Conservation (phyloP, 2,797 vertebrate genomes). For the Chelonia mydas region DNA sequence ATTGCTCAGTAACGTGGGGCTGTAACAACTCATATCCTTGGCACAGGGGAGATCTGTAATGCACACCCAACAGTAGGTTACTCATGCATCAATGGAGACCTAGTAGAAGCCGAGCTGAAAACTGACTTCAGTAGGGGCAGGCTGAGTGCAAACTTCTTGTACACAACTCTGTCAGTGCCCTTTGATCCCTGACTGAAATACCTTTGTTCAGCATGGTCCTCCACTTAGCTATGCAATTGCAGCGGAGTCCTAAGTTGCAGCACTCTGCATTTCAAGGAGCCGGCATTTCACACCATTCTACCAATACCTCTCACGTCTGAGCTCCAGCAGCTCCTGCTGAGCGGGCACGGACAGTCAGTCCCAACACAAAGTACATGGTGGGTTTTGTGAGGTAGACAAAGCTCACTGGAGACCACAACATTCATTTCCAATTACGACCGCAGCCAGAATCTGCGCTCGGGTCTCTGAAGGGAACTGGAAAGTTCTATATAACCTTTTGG, state of each 20-base stretch:
- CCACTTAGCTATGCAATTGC: background rate
- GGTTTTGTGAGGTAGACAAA: background rate
- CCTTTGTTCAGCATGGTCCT: rapidly evolving
- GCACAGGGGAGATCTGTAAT: background rate
- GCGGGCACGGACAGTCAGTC: background rate
- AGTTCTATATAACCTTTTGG: background rate
- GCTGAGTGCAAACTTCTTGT: background rate
- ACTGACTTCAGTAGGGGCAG: background rate
- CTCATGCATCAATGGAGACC: background rate
- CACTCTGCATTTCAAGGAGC: rapidly evolving
- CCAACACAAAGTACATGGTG: rapidly evolving
- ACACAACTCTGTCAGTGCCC: background rate
- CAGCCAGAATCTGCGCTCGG: background rate
- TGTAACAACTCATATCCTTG: background rate
- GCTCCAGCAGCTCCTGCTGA: background rate
- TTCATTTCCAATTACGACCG: background rate
- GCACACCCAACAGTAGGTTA: background rate
- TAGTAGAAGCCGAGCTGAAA: background rate
- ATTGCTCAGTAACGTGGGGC: background rate
- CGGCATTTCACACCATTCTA: background rate
- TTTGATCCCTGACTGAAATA: background rate
- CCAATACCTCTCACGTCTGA: background rate
- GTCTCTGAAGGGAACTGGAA: background rate
- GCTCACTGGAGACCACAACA: background rate
- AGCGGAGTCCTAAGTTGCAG: background rate